Conservation (phyloP, 2,797 vertebrate species). For the Erethizon dorsatum region DNA sequence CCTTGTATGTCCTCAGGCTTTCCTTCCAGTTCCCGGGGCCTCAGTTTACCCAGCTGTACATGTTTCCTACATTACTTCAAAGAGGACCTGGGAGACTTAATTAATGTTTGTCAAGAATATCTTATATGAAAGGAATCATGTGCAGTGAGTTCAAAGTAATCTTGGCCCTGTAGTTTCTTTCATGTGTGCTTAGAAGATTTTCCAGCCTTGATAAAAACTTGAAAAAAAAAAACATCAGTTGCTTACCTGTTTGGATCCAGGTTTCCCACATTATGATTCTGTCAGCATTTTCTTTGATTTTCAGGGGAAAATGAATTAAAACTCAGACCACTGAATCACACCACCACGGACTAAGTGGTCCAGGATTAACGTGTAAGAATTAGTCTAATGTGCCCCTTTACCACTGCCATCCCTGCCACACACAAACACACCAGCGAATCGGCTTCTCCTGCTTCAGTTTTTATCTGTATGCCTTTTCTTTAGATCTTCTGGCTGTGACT, state of each 20-base stretch:
- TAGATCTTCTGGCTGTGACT: not conserved
- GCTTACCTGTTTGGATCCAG: constrained; percentile 45
- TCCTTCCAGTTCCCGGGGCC: constrained; percentile 78
- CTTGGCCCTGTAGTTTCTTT: constrained; percentile 83
- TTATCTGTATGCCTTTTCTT: not conserved
- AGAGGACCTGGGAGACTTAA: constrained; percentile 81
- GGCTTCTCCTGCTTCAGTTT: not conserved
- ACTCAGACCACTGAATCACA: not conserved
- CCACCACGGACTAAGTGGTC: not conserved
- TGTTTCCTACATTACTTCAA: constrained; percentile 85
- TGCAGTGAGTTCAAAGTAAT: constrained; percentile 84
- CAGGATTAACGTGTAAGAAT: not conserved
- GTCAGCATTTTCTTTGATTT: constrained; percentile 50
- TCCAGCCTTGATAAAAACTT: constrained; percentile 82
- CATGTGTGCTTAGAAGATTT: constrained; percentile 86
- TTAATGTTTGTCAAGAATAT: constrained; percentile 85
- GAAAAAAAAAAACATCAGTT: not conserved
- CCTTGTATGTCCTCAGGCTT: constrained; percentile 80
- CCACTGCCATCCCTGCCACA: not conserved
- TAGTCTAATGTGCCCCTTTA: not conserved
- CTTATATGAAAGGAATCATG: constrained; percentile 84
- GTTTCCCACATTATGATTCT: constrained; percentile 41
- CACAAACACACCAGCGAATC: not conserved
- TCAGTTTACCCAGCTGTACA: constrained; percentile 87
- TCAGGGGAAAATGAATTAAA: constrained; percentile 52